These are phyloP conservation scores for Picus viridis DNA, from an alignment of 2,797 vertebrate species.

Conservation along the genomic window DNA sequence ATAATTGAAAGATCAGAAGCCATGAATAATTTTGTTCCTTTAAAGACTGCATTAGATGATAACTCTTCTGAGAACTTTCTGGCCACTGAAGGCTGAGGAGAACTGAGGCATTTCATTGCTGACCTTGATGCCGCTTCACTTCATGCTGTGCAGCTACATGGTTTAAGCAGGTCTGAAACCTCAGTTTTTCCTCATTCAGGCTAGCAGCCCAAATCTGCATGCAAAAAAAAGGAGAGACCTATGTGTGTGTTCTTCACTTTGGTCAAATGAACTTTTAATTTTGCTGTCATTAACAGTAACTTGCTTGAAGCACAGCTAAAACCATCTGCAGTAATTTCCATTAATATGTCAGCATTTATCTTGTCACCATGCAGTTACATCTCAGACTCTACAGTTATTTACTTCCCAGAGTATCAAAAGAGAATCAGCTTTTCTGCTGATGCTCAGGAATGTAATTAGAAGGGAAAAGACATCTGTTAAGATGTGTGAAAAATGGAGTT, in stretches of 20 bases:
- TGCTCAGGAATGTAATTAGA: not conserved
- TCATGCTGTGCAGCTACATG: not conserved
- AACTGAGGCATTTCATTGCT: not conserved
- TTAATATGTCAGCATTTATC: constrained; percentile 23
- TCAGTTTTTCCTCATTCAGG: not conserved
- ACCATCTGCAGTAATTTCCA: constrained; percentile 21
- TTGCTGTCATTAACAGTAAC: not conserved
- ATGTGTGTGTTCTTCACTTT: not conserved
- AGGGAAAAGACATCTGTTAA: not conserved
- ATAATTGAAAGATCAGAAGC: not conserved
- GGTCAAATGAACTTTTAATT: not conserved
- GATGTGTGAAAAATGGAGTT: not conserved
- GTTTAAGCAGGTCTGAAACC: not conserved
- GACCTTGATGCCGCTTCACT: not conserved
- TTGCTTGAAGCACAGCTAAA: not conserved
- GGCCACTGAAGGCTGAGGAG: not conserved
- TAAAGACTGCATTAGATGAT: not conserved
- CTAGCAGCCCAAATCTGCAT: not conserved
- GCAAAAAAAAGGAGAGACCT: not conserved
- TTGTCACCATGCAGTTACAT: not conserved
- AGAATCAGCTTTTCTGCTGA: not conserved
- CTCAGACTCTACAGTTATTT: not conserved
- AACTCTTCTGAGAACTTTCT: not conserved
- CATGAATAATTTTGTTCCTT: not conserved
- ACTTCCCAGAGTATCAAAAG: not conserved